Base-by-base conservation (phyloP, 1,140 invertebrate genomes). In the Listronotus bonariensis region DNA sequence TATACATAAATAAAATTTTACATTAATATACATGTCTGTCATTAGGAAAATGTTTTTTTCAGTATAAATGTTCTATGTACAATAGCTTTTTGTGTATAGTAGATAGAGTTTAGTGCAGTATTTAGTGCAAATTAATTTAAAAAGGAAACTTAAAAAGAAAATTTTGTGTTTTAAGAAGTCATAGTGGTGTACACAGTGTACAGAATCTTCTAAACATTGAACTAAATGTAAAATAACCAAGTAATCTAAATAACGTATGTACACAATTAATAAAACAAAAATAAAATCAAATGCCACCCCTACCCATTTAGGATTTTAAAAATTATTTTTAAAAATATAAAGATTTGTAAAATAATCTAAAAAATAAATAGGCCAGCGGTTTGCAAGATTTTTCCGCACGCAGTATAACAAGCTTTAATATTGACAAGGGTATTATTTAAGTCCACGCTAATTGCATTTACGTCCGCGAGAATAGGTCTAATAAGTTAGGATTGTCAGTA, bases 231-330 rank as follows among this genome's bases (percentile, higher is more conserved):
- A 65, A 42, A 48, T 43, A 65, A 45, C 49, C 12, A 67, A 67
- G 49, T 66, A 42, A 56, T 68, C 48, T 57, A 60, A 48, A 55
- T 68, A 71, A 64, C 59, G 48, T 69, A 71, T 71, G 38, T 68
- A 69, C 63, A 69, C 63, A 70, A 65, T 65, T 46, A 58, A 61
- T 67, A 64, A 60, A 46, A 9, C 8, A 36, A 10, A 36, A 64
- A 52, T 40, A 15, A 53, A 63, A 73, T 74, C 72, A 74, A 74
- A 67, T 74, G 72, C 72, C 72, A 74, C 72, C 72, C 72, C 72
- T 72, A 69, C 64, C 54, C 54, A 57, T 14, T n/a, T 17, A 7
- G 12, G 5, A 26, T 26, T 5, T 26, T 26, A 26, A 26, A 26
- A 26, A 26, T 26, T 26, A n/a, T n/a, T n/a, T n/a, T n/a, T n/a